Evolutionary conservation across 1,140 invertebrate genomes (phyloP).

Genomic region (Temnothorax nylanderi): DNA sequence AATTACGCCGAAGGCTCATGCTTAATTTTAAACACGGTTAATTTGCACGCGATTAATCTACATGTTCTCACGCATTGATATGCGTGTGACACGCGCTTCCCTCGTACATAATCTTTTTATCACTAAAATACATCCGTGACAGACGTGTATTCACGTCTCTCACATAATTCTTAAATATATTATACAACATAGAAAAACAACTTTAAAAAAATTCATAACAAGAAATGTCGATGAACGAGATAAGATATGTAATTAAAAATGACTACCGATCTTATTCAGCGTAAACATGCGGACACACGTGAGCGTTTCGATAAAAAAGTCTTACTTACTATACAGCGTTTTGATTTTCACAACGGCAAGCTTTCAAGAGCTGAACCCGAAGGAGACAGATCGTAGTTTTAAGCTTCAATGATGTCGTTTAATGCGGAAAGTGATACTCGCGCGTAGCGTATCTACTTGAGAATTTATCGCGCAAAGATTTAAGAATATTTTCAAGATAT

Average conservation of each 20-base stretch:
- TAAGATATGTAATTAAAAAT: slow-evolving; percentile 26
- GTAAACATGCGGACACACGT: slow-evolving; percentile 31
- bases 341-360: slow-evolving; percentile 57
- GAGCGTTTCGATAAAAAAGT: slow-evolving; percentile 54
- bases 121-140: slow-evolving; percentile 24
- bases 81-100: not conserved
- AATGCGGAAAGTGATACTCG: slow-evolving; percentile 6
- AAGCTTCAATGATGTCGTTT: slow-evolving; percentile 8
- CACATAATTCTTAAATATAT: slow-evolving; percentile 21
- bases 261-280: slow-evolving; percentile 13
- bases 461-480: slow-evolving; percentile 13
- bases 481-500: slow-evolving; percentile 37
- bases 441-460: slow-evolving; percentile 9
- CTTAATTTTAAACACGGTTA: not conserved
- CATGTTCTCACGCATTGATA: not conserved
- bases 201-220: slow-evolving; percentile 28
- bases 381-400: slow-evolving; percentile 23
- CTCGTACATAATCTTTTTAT: slow-evolving; percentile 2
- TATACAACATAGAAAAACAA: slow-evolving; percentile 33
- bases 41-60: slow-evolving; percentile 17
- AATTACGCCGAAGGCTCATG: slow-evolving; percentile 6
- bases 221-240: slow-evolving; percentile 27
- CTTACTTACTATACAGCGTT: slow-evolving; percentile 46
- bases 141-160: not conserved
- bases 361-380: slow-evolving; percentile 25